Conservation (phyloP, 92 coral and sea anemone genomes). For the Zoanthus gigantus region DNA sequence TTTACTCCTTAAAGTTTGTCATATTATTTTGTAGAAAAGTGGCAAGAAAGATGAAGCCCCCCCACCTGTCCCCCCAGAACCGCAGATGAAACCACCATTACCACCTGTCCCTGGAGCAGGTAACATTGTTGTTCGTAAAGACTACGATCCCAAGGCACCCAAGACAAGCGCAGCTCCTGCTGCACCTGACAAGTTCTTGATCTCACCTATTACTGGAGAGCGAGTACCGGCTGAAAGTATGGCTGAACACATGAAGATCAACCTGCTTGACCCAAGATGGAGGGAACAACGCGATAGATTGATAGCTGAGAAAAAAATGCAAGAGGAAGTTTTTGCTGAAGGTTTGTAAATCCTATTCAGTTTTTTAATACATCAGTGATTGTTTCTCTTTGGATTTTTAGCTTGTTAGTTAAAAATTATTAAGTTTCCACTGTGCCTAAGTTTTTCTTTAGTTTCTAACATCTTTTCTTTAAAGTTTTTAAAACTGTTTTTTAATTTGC, state of each 20-base stretch:
- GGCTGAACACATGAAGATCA: slow-evolving; percentile 99
- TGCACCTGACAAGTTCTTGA: slow-evolving; percentile 88
- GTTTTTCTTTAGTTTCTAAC: too few relatives aligned
- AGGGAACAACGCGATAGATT: slow-evolving; percentile 95
- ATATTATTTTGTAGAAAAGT: slow-evolving; percentile 59
- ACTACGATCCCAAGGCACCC: slow-evolving; percentile 95
- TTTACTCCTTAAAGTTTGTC: neutral
- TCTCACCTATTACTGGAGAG: slow-evolving; percentile 99
- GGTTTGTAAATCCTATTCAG: slow-evolving; percentile 56
- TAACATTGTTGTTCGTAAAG: slow-evolving; percentile 91
- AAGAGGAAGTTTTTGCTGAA: slow-evolving; percentile 95
- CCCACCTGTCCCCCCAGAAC: slow-evolving; percentile 91
- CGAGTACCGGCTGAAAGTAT: slow-evolving; percentile 92
- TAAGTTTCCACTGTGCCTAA: too few relatives aligned
- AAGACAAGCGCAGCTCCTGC: slow-evolving; percentile 65
- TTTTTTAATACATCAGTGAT: neutral
- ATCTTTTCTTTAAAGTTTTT: too few relatives aligned
- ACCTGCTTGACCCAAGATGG: slow-evolving; percentile 97
- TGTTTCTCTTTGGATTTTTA: neutral
- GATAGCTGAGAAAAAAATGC: slow-evolving; percentile 88
- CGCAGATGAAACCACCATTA: slow-evolving; percentile 90
- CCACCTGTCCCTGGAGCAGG: slow-evolving; percentile 94
- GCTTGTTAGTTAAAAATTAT: too few relatives aligned
- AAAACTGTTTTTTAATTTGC: too few relatives aligned
- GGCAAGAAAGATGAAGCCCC: slow-evolving; percentile 74